Evolutionary conservation across 2,113 vertebrate species (phyloP).

Genomic region (Nycticorax nycticorax): DNA sequence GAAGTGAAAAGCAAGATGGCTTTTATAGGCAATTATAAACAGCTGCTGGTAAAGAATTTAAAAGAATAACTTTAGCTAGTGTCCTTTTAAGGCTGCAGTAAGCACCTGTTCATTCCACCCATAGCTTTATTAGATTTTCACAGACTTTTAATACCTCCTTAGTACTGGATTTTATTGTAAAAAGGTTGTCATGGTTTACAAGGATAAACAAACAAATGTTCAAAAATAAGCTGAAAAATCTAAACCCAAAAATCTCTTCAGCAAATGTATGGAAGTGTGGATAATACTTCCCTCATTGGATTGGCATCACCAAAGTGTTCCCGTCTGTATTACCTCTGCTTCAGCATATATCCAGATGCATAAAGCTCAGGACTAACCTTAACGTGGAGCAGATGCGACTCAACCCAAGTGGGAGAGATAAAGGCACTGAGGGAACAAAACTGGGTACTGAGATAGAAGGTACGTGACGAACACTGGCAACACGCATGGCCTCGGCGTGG

Average conservation of each 20-base stretch:
- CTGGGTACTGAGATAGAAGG: not conserved
- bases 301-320: not conserved
- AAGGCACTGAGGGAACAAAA: not conserved
- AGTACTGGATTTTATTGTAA: not conserved
- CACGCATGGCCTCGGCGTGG: rapidly evolving
- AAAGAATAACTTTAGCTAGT: not conserved
- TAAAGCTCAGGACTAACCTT: not conserved
- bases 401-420: not conserved
- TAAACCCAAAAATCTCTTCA: not conserved
- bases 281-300: not conserved
- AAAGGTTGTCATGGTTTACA: not conserved
- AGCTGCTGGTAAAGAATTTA: slow-evolving; percentile 26
- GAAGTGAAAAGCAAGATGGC: not conserved
- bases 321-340: not conserved
- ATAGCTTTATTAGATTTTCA: not conserved
- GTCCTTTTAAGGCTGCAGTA: not conserved
- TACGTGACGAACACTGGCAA: rapidly evolving
- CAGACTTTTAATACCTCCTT: not conserved
- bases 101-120: not conserved
- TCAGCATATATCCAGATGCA: not conserved
- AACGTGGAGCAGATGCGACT: rapidly evolving
- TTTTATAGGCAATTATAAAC: slow-evolving; percentile 2
- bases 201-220: not conserved
- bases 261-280: not conserved
- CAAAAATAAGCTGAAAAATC: not conserved